Conservation (phyloP, 2,797 vertebrate species). For the Pogoniulus pusillus region DNA sequence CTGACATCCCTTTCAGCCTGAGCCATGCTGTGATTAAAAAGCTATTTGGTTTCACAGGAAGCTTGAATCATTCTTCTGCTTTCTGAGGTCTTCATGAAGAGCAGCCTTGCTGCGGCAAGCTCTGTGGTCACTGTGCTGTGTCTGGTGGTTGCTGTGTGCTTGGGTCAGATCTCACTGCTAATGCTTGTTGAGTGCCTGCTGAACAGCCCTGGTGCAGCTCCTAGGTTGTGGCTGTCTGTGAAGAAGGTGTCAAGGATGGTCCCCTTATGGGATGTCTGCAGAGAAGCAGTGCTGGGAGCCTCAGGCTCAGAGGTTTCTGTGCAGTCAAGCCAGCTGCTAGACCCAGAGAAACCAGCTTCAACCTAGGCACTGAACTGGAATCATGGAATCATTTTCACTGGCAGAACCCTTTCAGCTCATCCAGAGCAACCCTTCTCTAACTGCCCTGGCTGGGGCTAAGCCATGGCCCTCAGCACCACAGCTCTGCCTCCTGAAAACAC, state of each 20-base stretch:
- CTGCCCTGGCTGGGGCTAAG: too few relatives aligned
- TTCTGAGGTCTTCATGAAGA: not conserved
- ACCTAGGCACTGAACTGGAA: fast-evolving
- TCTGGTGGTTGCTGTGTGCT: not conserved
- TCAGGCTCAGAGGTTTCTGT: not conserved
- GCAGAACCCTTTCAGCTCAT: too few relatives aligned
- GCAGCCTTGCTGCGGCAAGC: not conserved
- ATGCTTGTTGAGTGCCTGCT: fast-evolving
- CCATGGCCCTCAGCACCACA: too few relatives aligned
- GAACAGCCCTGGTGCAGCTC: not conserved
- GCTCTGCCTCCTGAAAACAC: too few relatives aligned
- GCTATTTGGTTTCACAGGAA: not conserved
- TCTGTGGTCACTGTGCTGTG: fast-evolving
- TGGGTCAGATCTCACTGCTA: too few relatives aligned
- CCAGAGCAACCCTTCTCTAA: too few relatives aligned
- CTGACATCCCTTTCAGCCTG: too few relatives aligned
- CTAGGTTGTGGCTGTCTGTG: not conserved
- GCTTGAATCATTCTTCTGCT: not conserved
- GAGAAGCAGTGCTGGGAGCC: not conserved
- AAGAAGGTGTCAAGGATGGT: fast-evolving
- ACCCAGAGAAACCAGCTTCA: not conserved
- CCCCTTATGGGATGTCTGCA: fast-evolving
- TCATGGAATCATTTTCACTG: too few relatives aligned
- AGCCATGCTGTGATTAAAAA: not conserved
- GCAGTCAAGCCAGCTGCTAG: not conserved